Evolutionary conservation across 92 coral and sea anemone genomes (phyloP), one percentile per base, ranked within the genome.

Genomic region (Siderastrea radians): DNA sequence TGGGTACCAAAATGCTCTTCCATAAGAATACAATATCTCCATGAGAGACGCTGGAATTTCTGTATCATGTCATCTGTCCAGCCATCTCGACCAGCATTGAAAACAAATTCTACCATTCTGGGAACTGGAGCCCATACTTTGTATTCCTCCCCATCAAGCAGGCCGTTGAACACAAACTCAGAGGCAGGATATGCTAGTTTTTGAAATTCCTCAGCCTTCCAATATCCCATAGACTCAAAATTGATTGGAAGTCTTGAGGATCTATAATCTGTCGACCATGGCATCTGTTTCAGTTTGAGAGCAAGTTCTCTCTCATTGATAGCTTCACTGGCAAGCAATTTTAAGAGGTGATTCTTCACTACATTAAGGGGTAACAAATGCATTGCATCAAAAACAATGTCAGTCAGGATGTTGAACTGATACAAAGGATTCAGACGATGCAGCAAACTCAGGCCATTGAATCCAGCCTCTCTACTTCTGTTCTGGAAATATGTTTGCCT

Each of bases 311-410:
- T 82, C 80, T 86, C 90, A 76, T 91, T 78, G 43, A 81, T 73
- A 60, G 71, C 86, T 81, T 62, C 94, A 11, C 86, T 65, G 49
- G 90, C 44, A 9, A 87, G 83, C 49, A 91, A 71, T 81, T 70
- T 86, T 62, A 63, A 52, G 87, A 91, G 60, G 88, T 92, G 94
- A 78, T 91, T 87, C 79, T 91, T 91, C 77, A 91, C 91, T 81
- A 91, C 70, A 87, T 91, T 87, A 52, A 91, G 94, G 74, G 94
- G 94, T 45, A 91, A 57, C 75, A 91, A 77, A 79, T 91, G 94
- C 94, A 91, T 91, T 52, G 89, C 94, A 91, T 91, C 94, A 91
- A 87, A 82, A 82, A 91, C 91, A 87, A 63, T 67, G 72, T 89
- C 95, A 84, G 81, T 89, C 82, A 86, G 65, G 68, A 84, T 68